phyloP scores from a whole-genome alignment of 2,797 vertebrate genomes.

The Scolopax rusticola region DNA sequence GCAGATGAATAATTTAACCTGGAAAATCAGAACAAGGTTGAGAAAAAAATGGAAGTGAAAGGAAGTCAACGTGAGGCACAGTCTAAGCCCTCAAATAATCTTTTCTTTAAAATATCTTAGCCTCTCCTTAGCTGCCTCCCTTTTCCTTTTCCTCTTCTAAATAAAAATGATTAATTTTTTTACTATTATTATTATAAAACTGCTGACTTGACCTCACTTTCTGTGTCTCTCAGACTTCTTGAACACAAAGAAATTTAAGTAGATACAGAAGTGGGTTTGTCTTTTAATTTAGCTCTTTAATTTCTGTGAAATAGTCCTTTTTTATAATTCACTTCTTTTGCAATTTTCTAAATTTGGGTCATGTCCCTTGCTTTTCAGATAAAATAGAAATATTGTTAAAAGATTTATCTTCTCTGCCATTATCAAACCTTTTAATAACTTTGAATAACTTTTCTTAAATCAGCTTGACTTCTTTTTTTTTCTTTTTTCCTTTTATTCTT shows the following conservation, averaged over 20 bases:
- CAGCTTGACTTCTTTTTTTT: neutral
- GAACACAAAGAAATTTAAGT: neutral
- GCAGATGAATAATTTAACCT: neutral
- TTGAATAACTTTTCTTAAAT: slow-evolving; percentile 23
- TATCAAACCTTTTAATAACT: slow-evolving; percentile 28
- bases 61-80: neutral
- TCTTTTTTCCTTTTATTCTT: neutral
- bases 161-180: neutral
- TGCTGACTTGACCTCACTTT: neutral
- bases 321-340: neutral
- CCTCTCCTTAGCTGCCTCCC: neutral
- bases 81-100: neutral
- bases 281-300: neutral
- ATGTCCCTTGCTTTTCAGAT: slow-evolving; percentile 32
- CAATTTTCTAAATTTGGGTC: slow-evolving; percentile 40
- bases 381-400: slow-evolving; percentile 45
- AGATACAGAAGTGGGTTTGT: neutral
- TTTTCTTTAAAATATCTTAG: neutral
- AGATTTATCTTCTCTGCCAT: slow-evolving; percentile 33
- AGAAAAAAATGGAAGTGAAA: neutral
- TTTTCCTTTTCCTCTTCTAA: neutral
- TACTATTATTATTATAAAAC: neutral
- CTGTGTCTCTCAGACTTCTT: neutral
- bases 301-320: slow-evolving; percentile 1
- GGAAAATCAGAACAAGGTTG: neutral